Evolutionary conservation across 2,888 invertebrate species (phyloP).

Genomic region (Eupithecia exiguata): DNA sequence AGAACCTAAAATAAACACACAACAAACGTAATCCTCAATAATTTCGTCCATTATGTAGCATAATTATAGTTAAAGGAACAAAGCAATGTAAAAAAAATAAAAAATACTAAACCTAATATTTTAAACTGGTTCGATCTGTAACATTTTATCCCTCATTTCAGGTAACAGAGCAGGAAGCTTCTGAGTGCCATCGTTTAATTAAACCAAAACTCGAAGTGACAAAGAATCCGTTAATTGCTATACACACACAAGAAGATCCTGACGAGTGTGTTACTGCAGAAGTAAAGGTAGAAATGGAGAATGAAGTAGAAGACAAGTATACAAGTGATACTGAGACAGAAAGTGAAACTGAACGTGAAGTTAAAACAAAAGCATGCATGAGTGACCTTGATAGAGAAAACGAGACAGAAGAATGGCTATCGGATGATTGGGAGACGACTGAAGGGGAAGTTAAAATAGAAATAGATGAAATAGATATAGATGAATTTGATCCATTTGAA

Average conservation of each 20-base stretch:
- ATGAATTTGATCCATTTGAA: conserved; percentile 1
- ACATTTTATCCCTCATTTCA: background rate
- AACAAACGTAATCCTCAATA: no score
- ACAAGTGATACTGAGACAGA: background rate
- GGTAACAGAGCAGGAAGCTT: background rate
- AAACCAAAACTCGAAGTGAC: background rate
- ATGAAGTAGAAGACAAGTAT: background rate
- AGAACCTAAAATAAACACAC: no score
- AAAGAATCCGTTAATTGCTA: background rate
- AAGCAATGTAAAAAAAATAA: no score
- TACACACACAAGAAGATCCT: conserved; percentile 2
- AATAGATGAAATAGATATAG: background rate
- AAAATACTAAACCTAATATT: no score
- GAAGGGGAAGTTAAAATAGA: background rate
- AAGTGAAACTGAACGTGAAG: background rate
- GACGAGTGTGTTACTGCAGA: background rate
- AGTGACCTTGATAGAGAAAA: background rate
- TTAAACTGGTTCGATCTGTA: background rate
- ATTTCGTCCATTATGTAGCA: no score
- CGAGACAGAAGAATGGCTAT: background rate
- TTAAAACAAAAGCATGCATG: background rate
- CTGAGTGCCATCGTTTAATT: background rate
- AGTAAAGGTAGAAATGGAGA: background rate
- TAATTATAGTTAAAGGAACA: no score
- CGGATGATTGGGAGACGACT: background rate